Evolutionary conservation across 2,797 vertebrate species (phyloP).

Genomic region (Pipistrellus pipistrellus): DNA sequence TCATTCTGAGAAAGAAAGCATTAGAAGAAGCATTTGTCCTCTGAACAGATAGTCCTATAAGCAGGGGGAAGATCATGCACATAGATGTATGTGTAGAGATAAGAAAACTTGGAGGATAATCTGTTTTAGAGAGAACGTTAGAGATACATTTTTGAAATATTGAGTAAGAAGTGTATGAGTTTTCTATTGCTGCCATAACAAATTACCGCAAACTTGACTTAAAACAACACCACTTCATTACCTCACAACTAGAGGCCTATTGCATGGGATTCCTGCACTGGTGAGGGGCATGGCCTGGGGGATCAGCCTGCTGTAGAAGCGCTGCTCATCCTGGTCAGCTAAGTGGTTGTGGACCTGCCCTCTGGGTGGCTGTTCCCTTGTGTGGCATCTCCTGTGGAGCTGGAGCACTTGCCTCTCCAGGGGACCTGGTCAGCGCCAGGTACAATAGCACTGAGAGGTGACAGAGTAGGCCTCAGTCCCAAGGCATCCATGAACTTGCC

Average conservation of each 20-base stretch:
- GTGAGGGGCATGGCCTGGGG: too few species aligned
- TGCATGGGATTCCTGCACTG: too few species aligned
- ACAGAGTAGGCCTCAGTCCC: too few species aligned
- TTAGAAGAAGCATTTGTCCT: background rate
- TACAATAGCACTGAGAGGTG: too few species aligned
- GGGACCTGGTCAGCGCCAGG: too few species aligned
- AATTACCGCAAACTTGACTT: background rate
- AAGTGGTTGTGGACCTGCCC: too few species aligned
- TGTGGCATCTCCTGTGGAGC: too few species aligned
- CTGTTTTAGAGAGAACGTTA: background rate
- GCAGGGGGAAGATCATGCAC: background rate
- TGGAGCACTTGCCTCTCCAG: too few species aligned
- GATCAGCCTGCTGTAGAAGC: fast-evolving
- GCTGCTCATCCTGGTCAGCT: too few species aligned
- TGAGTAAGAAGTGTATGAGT: background rate
- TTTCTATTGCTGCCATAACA: background rate
- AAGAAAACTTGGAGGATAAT: background rate
- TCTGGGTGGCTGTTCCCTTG: too few species aligned
- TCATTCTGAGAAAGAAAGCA: background rate
- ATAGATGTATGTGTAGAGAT: background rate
- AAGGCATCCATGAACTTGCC: fast-evolving
- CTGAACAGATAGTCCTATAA: background rate
- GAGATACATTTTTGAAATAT: background rate
- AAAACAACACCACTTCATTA: background rate
- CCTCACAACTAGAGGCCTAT: background rate